Evolutionary conservation across 2,113 vertebrate genomes (phyloP), one percentile per base, ranked within the genome.

Genomic region (Chloropsis hardwickii): DNA sequence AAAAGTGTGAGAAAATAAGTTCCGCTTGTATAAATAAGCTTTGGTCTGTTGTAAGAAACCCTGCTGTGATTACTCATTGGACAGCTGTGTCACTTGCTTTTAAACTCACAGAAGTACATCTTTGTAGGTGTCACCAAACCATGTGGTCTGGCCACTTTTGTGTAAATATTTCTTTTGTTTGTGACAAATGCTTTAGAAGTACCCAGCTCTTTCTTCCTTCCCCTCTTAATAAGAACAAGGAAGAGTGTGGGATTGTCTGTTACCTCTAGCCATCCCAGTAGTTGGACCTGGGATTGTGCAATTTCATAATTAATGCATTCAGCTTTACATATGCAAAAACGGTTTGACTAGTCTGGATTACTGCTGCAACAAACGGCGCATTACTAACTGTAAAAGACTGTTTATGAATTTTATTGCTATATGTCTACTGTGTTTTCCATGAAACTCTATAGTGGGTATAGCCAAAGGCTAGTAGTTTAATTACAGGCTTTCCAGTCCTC

Each of bases 1-100:
- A 96, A 97, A 96, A 97, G 98, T 98, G 97, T 97, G 97, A 98
- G 98, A 98, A 98, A 98, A 98, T 98, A 97, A 97, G 97, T 97
- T 98, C 98, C 97, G 98, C 97, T 98, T 98, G 98, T 98, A 96
- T 98, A 98, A 98, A 98, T 98, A 98, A 98, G 96, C 95, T 78
- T 91, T 81, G 72, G 92, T 94, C 69, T 97, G 96, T 96, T 98
- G 91, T 98, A 96, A 97, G 98, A 92, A 97, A 84, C 96, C 98
- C 97, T 64, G 88, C 97, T 97, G 98, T 97, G 98, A 97, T 97
- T 95, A 90, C 94, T 98, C 97, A 94, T 97, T 97, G 96, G 96
- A 96, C 96, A 97, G 94, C 97, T 98, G 96, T 97, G 96, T 97
- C 97, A 93, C 94, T 97, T 45, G 86, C 90, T 97, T 97, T 97